A percentile compares a stretch with the other conserved stretches of the same genome.
Conservation (phyloP, 2,797 vertebrate genomes). For the Sylvilagus floridanus region DNA sequence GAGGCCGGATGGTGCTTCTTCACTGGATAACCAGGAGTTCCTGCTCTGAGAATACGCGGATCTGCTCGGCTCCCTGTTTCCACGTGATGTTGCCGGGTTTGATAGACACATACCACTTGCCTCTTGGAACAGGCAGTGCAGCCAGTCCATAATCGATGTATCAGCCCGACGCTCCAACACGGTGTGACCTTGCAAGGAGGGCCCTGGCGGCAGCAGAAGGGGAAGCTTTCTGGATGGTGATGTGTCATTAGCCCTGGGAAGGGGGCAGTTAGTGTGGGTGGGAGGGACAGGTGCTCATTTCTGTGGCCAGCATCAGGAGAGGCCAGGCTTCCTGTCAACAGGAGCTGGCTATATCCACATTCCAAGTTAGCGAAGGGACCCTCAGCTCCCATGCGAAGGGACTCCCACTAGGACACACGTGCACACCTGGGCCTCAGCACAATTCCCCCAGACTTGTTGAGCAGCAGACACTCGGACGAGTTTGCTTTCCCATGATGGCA, state of each 20-base stretch:
- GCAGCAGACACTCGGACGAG: background rate
- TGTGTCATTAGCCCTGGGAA: too few relatives aligned
- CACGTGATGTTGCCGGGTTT: background rate
- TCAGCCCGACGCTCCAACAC: rapidly evolving
- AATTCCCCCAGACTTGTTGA: background rate
- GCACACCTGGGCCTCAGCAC: background rate
- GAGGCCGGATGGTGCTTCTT: background rate
- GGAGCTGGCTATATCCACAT: background rate
- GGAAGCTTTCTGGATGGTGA: background rate
- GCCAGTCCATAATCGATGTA: background rate
- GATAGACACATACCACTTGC: background rate
- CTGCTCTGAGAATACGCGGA: background rate
- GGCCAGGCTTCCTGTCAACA: background rate
- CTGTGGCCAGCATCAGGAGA: background rate
- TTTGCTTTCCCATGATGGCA: background rate
- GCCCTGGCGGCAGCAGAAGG: background rate
- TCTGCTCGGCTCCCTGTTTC: background rate
- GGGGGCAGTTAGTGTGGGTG: background rate
- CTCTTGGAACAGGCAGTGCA: background rate
- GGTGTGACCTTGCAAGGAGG: background rate
- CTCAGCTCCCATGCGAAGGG: rapidly evolving
- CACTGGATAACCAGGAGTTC: background rate
- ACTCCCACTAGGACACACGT: too few relatives aligned
- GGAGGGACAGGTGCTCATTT: background rate
- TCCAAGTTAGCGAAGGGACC: background rate